These are phyloP conservation scores for Dromiciops gliroides DNA, from an alignment of 2,113 vertebrate genomes.

Conservation along the genomic window DNA sequence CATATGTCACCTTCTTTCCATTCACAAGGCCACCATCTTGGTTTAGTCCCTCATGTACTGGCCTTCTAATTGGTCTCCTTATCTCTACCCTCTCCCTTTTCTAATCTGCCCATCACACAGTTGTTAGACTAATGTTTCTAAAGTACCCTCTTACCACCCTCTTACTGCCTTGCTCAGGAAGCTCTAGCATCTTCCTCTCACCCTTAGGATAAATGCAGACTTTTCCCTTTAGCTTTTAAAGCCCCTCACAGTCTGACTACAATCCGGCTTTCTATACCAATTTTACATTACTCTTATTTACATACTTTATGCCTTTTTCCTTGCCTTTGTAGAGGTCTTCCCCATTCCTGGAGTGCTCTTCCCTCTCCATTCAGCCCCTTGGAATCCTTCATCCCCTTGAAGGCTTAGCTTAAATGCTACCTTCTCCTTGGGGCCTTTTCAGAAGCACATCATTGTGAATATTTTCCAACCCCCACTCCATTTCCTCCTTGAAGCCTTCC, in stretches of 20 bases:
- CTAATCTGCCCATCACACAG: background rate
- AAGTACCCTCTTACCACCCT: background rate
- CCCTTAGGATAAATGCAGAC: no score
- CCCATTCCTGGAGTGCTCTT: no score
- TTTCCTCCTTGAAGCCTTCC: background rate
- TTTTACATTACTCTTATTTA: no score
- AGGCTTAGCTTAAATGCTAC: background rate
- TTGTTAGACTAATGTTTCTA: background rate
- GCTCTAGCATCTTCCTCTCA: no score
- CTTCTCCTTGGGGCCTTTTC: background rate
- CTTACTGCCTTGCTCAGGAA: no score
- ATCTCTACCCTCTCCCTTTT: background rate
- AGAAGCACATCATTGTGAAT: background rate
- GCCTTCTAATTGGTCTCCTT: background rate
- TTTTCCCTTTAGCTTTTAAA: no score
- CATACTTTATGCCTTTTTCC: no score
- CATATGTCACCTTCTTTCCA: background rate
- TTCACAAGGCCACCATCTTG: background rate
- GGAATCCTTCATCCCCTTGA: background rate
- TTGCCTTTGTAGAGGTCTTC: no score
- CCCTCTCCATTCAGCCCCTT: background rate
- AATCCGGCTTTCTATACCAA: no score
- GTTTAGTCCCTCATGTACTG: background rate
- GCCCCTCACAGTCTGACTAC: no score
- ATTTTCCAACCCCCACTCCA: no score